Base-by-base conservation (phyloP, 2,888 invertebrate genomes). In the Petrophora chlorosata region DNA sequence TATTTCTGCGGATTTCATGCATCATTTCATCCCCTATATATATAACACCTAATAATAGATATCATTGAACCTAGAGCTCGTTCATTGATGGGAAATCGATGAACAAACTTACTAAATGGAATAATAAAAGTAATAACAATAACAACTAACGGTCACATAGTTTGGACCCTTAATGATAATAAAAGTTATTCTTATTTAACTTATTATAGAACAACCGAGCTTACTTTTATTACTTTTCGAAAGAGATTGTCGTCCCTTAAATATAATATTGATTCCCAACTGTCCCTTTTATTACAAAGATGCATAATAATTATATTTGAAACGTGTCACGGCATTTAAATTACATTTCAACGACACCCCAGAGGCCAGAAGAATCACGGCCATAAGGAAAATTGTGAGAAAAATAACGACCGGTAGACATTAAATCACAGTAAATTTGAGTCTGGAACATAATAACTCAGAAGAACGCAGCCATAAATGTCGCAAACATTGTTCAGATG, bases 351-450 rank as follows among this genome's bases (percentile, higher is more conserved):
- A 56, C 55, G 59, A 46, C 48, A 54, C 56, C 55, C 52, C 43
- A 7, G 53, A 46, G 52, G 50, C 36, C 53, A 42, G 40, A 51
- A 53, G 35, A 42, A 40, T 46, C 47, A 45, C 43, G 60, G 56
- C 63, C 61, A 59, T 63, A 65, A 71, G 69, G 67, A 67, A 70
- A 70, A 64, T 62, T 63, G 70, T 63, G 68, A 72, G 71, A 76
- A 79, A 76, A 76, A 77, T 76, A 78, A 76, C 76, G 76, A 72
- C 66, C 71, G 67, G 70, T 67, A 70, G 68, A 73, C 77, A 73
- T 79, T 85, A 85, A 87, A 85, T 85, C 85, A 81, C 77, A 77
- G 79, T 78, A 78, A 81, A 82, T 83, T 83, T 79, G 79, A 76
- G 82, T 74, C 76, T 79, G 79, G 75, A 77, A 78, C 78, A 81